phyloP scores from a whole-genome alignment of 2,888 invertebrate genomes.

The Catonia carolina region DNA sequence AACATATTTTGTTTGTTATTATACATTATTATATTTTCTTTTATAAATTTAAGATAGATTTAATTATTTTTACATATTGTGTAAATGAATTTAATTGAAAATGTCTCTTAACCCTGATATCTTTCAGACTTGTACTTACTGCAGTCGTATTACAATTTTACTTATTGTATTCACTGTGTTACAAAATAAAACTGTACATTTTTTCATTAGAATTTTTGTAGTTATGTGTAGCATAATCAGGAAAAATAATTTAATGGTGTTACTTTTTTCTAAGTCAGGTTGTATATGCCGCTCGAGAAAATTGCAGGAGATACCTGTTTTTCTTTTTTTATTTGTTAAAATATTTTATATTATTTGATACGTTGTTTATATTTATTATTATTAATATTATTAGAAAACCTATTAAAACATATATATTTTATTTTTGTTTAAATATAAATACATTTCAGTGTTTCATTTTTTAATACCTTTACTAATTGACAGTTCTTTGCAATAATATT shows the following conservation, averaged over 20 bases:
- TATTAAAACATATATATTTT: too few species aligned
- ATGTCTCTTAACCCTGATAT: conserved; percentile 24
- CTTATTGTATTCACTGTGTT: background rate
- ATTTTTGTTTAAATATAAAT: too few species aligned
- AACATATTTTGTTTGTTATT: conserved; percentile 6
- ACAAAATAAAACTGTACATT: conserved; percentile 15
- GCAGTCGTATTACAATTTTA: background rate
- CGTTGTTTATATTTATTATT: too few species aligned
- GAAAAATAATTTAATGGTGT: conserved; percentile 1
- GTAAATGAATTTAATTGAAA: background rate
- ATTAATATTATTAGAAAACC: too few species aligned
- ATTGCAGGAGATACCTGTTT: too few species aligned
- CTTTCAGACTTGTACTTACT: conserved; percentile 26
- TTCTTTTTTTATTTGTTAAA: too few species aligned
- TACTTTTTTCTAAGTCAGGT: conserved; percentile 9
- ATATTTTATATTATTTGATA: too few species aligned
- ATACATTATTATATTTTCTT: conserved; percentile 5
- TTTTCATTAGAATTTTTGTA: conserved; percentile 2
- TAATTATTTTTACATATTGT: too few species aligned
- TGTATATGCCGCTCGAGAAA: conserved; percentile 2
- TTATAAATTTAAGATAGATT: background rate
- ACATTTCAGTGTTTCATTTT: too few species aligned
- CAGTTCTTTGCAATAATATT: too few species aligned
- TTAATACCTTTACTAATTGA: too few species aligned
- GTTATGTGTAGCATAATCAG: conserved; percentile 7